Conservation (phyloP, 2,888 invertebrate species). For the Ariolimax columbianus region DNA sequence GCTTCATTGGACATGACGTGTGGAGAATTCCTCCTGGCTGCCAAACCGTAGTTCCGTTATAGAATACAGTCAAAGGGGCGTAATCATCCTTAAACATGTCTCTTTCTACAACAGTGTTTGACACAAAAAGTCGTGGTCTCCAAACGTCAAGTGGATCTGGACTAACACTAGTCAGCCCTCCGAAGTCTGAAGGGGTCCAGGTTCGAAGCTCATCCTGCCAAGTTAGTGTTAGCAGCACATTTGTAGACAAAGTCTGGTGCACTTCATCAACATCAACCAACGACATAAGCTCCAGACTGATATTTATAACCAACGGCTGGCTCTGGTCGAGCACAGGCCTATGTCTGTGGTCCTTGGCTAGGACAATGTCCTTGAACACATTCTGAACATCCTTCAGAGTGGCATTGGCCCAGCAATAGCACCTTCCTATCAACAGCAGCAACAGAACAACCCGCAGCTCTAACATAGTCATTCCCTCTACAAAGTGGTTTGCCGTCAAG, state of each 20-base stretch:
- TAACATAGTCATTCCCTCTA: background rate
- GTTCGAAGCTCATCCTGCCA: slow-evolving; percentile 46
- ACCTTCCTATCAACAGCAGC: background rate
- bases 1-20: slow-evolving; percentile 41
- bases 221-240: background rate
- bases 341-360: slow-evolving; percentile 4
- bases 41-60: slow-evolving; percentile 40
- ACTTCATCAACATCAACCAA: slow-evolving; percentile 20
- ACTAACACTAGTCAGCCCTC: slow-evolving; percentile 24
- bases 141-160: slow-evolving; percentile 34
- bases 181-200: slow-evolving; percentile 29
- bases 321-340: background rate
- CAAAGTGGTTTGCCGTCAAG: no score
- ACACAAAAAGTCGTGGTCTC: slow-evolving; percentile 39
- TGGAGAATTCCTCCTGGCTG: slow-evolving; percentile 31
- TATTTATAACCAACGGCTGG: background rate
- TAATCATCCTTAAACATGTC: slow-evolving; percentile 34
- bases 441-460: background rate
- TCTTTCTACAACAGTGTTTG: slow-evolving; percentile 30
- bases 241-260: slow-evolving; percentile 22
- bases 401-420: background rate
- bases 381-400: slow-evolving; percentile 23
- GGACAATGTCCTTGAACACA: background rate
- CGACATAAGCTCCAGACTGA: slow-evolving; percentile 22
- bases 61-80: slow-evolving; percentile 22